phyloP scores from a whole-genome alignment of 2,888 invertebrate species.

The Drymonia ruficornis region DNA sequence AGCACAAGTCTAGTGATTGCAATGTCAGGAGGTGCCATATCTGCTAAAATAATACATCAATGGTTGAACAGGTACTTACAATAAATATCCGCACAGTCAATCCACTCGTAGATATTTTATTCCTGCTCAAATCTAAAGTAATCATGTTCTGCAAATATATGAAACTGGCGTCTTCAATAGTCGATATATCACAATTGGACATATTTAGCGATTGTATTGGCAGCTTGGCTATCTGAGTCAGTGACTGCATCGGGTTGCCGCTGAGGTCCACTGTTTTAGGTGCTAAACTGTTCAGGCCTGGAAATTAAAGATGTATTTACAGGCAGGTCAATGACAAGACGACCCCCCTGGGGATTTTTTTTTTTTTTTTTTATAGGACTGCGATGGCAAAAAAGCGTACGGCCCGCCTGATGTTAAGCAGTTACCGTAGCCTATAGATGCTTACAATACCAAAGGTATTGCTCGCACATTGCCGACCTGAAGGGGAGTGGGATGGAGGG shows the following conservation, averaged over 20 bases:
- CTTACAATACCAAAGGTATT: too few species aligned
- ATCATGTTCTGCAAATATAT: constrained; percentile 81
- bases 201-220: constrained; percentile 81
- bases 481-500: too few species aligned
- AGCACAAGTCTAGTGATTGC: too few species aligned
- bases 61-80: constrained; percentile 65
- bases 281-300: constrained; percentile 44
- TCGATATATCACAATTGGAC: constrained; percentile 83
- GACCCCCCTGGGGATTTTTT: too few species aligned
- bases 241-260: constrained; percentile 54
- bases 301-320: constrained; percentile 18
- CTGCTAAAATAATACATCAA: too few species aligned
- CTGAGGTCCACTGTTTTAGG: constrained; percentile 58
- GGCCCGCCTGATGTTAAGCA: too few species aligned
- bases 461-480: too few species aligned
- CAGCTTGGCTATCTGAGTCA: constrained; percentile 77
- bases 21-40: too few species aligned
- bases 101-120: constrained; percentile 81
- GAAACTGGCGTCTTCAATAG: constrained; percentile 85
- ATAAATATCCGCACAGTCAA: constrained; percentile 85
- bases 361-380: too few species aligned
- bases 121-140: constrained; percentile 87
- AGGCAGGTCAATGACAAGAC: too few species aligned
- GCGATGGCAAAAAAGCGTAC: too few species aligned
- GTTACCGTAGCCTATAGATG: too few species aligned